phyloP scores from a whole-genome alignment of 35 echinoderm and acorn worm genomes.

The Anneissia japonica region DNA sequence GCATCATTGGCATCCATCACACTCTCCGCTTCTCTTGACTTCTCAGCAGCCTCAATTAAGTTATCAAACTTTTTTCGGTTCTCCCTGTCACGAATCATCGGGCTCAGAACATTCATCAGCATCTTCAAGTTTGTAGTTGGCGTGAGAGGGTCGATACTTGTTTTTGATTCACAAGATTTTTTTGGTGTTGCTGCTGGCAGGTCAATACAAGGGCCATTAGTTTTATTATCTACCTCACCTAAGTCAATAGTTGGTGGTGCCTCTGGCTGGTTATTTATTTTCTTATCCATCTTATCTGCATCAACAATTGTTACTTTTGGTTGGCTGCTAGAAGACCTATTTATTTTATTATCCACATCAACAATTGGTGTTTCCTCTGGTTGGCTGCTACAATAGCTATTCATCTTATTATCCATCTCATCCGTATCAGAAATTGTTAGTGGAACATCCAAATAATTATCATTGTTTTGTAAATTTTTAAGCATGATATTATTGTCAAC shows the following conservation, averaged over 20 bases:
- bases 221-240: too few relatives aligned
- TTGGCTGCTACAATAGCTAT: not conserved
- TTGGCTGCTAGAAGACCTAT: not conserved
- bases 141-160: slow-evolving; percentile 62
- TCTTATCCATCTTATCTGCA: too few relatives aligned
- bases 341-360: too few relatives aligned
- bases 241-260: not conserved
- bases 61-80: slow-evolving; percentile 13
- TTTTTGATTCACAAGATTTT: not conserved
- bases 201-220: not conserved
- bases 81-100: slow-evolving; percentile 74
- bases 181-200: slow-evolving; percentile 71
- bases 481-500: not conserved
- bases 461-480: not conserved
- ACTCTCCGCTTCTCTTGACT: not conserved
- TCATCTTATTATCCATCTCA: too few relatives aligned
- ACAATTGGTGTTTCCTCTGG: slow-evolving; percentile 61
- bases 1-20: not conserved
- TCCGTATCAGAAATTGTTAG: not conserved
- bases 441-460: not conserved
- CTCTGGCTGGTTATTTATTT: too few relatives aligned
- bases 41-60: not conserved
- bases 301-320: slow-evolving; percentile 42
- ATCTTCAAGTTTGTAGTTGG: slow-evolving; percentile 92
- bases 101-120: slow-evolving; percentile 63